Evolutionary conservation across 2,113 vertebrate genomes (phyloP), one percentile per base, ranked within the genome.

Genomic region (Anoplopoma fimbria): DNA sequence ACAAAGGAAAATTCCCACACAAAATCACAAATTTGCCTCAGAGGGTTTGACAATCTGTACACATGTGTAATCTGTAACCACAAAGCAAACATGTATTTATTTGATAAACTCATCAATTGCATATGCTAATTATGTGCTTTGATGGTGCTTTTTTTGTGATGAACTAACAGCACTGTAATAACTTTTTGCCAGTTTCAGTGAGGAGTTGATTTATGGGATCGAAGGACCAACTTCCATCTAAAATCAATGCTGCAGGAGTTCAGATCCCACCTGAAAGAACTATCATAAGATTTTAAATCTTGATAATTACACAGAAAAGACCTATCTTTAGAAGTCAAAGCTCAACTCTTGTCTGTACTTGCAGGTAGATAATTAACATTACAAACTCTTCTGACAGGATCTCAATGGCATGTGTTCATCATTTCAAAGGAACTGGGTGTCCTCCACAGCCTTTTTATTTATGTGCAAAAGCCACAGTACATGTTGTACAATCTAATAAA

Each of bases 401-500:
- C 25, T 64, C 36, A 34, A 0, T 63, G 57, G 65, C 76, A 79
- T 69, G 68, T 31, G 4, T 33, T 31, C 68, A 17, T 64, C 10
- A 14, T 74, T 69, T 75, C 14, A 47, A 73, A 64, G 4, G 45
- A 55, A 76, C 69, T 53, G 21, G 1, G 27, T 75, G 64, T 76
- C 74, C 34, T 58, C 29, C 17, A 15, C 58, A 45, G 62, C 55
- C 13, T 19, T 21, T 2, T 27, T 61, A 57, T 82, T 75, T n/a
- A 58, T 33, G 25, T 67, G 38, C 60, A 65, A 25, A 71, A 27
- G 38, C 40, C 72, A 29, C 55, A 33, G 80, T 47, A 77, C 90
- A 82, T n/a, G 51, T 77, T 82, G 81, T 74, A 75, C 80, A 63
- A 63, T 47, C 36, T 61, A 85, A 73, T 33, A 2, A 47, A 85